Evolutionary conservation across 1,140 invertebrate species (phyloP), one percentile per base, ranked within the genome.

Genomic region (Rhynchophorus ferrugineus): DNA sequence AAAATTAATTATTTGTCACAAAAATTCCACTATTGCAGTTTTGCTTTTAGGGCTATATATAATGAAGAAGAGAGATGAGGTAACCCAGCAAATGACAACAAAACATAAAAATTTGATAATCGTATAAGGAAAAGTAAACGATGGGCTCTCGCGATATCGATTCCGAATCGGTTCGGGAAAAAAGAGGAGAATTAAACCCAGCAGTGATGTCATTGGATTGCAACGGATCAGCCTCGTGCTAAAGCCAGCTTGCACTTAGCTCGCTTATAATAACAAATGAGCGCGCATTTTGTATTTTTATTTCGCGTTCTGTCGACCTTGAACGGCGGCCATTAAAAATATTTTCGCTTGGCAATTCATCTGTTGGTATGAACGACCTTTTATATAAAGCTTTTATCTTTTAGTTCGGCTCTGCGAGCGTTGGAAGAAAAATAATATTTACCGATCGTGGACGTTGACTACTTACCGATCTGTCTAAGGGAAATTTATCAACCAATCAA

Each of bases 301-400:
- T 36, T 51, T 51, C 33, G 49, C 49, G 49, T 44, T 51, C 41
- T 44, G 22, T 51, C 49, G 41, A 51, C 49, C 49, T 51, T 51
- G 49, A 44, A 44, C 42, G 49, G 41, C 49, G 49, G 49, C 49
- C 49, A 51, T 51, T 51, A 51, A 51, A 51, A 44, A 51, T 51
- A 51, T 51, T 44, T 51, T 51, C 42, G 41, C 49, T 51, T 24
- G 41, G 49, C 49, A 51, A 51, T 51, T 51, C 49, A 51, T 51
- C 49, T 51, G 49, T 34, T 38, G 33, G 49, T 51, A 51, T 51
- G 49, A 51, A 51, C 49, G 49, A 51, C 49, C 49, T 51, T 51
- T 51, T 44, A 51, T 51, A 51, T 51, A 51, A 51, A 51, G 49
- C 42, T 51, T 48, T 48, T 48, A 48, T 48, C 45, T 48, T 13